Base-by-base conservation (phyloP, 2,888 invertebrate species). In the Deilephila elpenor region DNA sequence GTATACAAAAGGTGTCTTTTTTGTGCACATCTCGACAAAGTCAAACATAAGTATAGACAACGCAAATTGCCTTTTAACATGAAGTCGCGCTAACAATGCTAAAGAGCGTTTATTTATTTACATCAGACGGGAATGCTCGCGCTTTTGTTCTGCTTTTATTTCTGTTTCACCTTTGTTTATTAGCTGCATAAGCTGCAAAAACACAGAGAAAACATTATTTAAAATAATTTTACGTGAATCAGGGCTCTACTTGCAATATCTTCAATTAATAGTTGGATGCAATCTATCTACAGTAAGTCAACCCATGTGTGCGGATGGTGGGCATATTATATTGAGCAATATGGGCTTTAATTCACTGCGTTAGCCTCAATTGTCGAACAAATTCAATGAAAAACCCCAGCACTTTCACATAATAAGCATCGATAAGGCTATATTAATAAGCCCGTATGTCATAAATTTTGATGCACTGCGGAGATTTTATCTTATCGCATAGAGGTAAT, bases 351-450 rank as follows among this genome's bases (percentile, higher is more conserved):
- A 37, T 37, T 11, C 8, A 37, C 0, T 37, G 8, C 11, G 2
- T 37, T 11, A 37, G 2, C 37, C 3, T 37, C 8, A 37, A 37
- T 37, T 8, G 8, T 37, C 8, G 11, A 8, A 37, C 37, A 11
- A 37, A 37, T 37, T 37, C 11, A 37, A 2, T 8, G 37, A 3
- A 37, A 37, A 37, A 37, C 4, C 11, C 37, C 8, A 8, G 37
- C 8, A 37, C 37, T 51, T 53, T 72, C 53, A 75, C 74, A 29
- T 76, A 74, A 77, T 75, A 73, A 71, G 75, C 74, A 72, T 14
- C 71, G 80, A 82, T 85, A 81, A 83, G 74, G 78, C 73, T 85
- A 82, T 84, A 80, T 84, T 81, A 80, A 86, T 80, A 74, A 72
- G 60, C 71, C 74, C 67, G 75, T 81, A 77, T 80, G 72, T 80